phyloP scores from a whole-genome alignment of 2,113 vertebrate species.

The Telmatochromis sp. region DNA sequence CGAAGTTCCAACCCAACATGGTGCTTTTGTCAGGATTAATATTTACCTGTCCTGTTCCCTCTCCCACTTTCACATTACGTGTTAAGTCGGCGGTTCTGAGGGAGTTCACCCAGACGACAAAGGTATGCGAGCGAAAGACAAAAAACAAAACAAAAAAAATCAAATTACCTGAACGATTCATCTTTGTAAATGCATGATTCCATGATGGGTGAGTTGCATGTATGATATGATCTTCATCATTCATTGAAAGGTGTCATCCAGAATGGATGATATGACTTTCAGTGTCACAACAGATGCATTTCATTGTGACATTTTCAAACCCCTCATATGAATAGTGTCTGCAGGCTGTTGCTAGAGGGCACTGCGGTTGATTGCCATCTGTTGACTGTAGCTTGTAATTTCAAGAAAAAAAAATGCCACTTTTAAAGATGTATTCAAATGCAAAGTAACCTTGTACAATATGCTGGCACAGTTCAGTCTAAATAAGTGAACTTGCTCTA shows the following conservation, averaged over 20 bases:
- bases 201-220: conserved; percentile 52
- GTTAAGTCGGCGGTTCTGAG: conserved; percentile 58
- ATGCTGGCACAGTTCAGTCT: neutral
- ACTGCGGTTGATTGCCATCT: neutral
- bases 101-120: conserved; percentile 50
- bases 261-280: conserved; percentile 43
- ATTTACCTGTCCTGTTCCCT: conserved; percentile 64
- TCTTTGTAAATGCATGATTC: conserved; percentile 45
- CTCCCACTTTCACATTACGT: conserved; percentile 51
- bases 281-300: conserved; percentile 40
- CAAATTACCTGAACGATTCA: conserved; percentile 19
- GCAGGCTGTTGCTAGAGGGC: conserved; percentile 13
- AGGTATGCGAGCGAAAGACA: conserved; percentile 59
- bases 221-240: conserved; percentile 25
- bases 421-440: neutral
- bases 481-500: neutral
- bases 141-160: conserved; percentile 4
- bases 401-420: neutral
- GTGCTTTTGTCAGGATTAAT: conserved; percentile 65
- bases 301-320: conserved; percentile 38
- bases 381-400: neutral
- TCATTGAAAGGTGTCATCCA: conserved; percentile 37
- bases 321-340: neutral
- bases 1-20: conserved; percentile 45
- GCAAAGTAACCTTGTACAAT: neutral